Base-by-base conservation (phyloP, 1,140 invertebrate genomes). In the Ericerus pela region DNA sequence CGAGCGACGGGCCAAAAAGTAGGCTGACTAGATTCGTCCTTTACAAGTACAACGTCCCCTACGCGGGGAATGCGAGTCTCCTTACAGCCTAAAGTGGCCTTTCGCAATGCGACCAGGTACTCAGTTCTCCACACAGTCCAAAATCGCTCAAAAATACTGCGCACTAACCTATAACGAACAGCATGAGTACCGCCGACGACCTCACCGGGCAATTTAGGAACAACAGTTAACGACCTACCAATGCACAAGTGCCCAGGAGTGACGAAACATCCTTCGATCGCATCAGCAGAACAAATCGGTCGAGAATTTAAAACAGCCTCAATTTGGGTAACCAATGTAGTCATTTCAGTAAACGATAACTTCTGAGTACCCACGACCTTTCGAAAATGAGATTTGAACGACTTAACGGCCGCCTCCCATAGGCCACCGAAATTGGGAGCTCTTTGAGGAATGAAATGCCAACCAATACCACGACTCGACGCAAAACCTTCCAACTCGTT, bases 381-480 rank as follows among this genome's bases (percentile, higher is more conserved):
- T 14, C 31, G 37, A 8, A 67, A 29, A 31, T 64, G 59, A 24
- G 58, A 41, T 52, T 67, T 65, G 1, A 63, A 55, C 3, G 62
- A 59, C 36, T 67, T 63, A 0, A 70, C 65, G 1, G 47, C 61
- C 18, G 64, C 60, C 61, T 63, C 62, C 63, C 63, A 70, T 29
- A 61, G 29, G n/a, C 67, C 65, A 24, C 66, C 64, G 28, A 64
- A 61, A 38, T 67, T 60, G 2, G 63, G 60, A 10, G 58, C 56
- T 26, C 20, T 2, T 10, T 66, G 65, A 18, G 62, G 63, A 47
- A 53, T 66, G 53, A 67, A 67, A 41, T 62, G 51, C 63, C 64
- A 67, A 10, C 24, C 1, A 22, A 59, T 56, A 1, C 27, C 20
- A 22, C 28, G 10, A 4, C 52, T 28, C 0, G 31, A 22, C 6